A percentile compares a stretch with the other conserved stretches of the same genome.
Conservation (phyloP, 1,140 invertebrate genomes). For the Drosophila persimilis region DNA sequence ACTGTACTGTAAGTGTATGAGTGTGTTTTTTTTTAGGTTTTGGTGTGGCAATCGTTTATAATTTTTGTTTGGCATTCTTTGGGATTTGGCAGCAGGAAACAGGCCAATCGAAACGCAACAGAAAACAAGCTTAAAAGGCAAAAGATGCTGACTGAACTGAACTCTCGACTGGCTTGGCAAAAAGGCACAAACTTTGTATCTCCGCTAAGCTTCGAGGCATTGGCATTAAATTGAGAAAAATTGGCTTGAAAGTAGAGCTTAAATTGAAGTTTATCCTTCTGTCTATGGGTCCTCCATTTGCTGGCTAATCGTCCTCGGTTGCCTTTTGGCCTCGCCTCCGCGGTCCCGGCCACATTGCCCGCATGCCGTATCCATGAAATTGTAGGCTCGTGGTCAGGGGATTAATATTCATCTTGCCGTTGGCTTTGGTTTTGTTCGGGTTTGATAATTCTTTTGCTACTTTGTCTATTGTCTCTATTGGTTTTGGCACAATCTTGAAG, state of each 20-base stretch:
- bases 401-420: slow-evolving; percentile 60
- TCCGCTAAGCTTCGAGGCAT: too few relatives aligned
- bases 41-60: too few relatives aligned
- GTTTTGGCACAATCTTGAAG: too few relatives aligned
- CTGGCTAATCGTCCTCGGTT: not conserved
- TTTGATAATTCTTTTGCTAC: too few relatives aligned
- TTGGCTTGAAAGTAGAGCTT: slow-evolving; percentile 5
- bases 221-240: too few relatives aligned
- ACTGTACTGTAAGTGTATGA: too few relatives aligned
- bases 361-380: slow-evolving; percentile 78
- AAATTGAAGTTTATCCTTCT: not conserved
- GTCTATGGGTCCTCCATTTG: not conserved
- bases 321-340: slow-evolving; percentile 11
- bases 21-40: not conserved
- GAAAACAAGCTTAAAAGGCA: too few relatives aligned
- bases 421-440: not conserved
- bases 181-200: too few relatives aligned
- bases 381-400: slow-evolving; percentile 82
- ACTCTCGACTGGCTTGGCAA: too few relatives aligned
- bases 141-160: too few relatives aligned
- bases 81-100: not conserved
- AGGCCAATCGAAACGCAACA: too few relatives aligned
- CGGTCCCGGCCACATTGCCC: slow-evolving; percentile 71
- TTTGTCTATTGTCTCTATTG: too few relatives aligned
- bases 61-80: not conserved